Conservation (phyloP, 2,888 invertebrate genomes). For the Lepidocyrtinus sp. region DNA sequence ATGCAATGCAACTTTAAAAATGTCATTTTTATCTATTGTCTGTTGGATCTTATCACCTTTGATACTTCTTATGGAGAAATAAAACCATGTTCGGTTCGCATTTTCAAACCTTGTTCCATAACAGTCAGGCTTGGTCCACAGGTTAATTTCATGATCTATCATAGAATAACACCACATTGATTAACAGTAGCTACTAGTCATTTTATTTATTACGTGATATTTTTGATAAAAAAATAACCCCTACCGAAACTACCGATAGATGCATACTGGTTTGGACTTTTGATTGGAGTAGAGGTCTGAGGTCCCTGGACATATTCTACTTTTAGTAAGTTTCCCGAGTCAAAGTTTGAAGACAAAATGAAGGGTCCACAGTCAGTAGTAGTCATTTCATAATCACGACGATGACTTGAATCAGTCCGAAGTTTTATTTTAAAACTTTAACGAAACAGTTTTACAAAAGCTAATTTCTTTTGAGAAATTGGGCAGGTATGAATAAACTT, state of each 20-base stretch:
- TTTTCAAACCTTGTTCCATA: constrained; percentile 90
- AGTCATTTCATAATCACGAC: constrained; percentile 50
- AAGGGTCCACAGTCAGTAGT: constrained; percentile 78
- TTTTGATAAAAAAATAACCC: background rate
- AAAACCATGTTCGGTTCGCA: constrained; percentile 93
- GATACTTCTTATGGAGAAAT: constrained; percentile 83
- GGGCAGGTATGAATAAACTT: too few species aligned
- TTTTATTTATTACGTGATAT: background rate
- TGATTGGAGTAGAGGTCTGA: constrained; percentile 15
- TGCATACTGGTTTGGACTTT: constrained; percentile 33
- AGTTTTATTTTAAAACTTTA: too few species aligned
- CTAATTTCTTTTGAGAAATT: too few species aligned
- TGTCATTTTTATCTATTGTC: too few species aligned
- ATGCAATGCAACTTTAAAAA: too few species aligned
- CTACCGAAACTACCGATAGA: constrained; percentile 23
- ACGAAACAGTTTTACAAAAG: too few species aligned
- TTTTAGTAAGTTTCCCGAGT: constrained; percentile 89
- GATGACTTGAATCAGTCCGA: background rate
- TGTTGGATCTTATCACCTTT: too few species aligned
- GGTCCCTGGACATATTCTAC: constrained; percentile 79
- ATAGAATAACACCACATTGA: too few species aligned
- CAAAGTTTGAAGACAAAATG: constrained; percentile 89
- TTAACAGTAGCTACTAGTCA: constrained; percentile 71
- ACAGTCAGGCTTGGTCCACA: constrained; percentile 94
- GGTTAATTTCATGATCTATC: constrained; percentile 85